These are phyloP conservation scores for Orgyia antiqua DNA, from an alignment of 2,888 invertebrate species.

Conservation along the genomic window DNA sequence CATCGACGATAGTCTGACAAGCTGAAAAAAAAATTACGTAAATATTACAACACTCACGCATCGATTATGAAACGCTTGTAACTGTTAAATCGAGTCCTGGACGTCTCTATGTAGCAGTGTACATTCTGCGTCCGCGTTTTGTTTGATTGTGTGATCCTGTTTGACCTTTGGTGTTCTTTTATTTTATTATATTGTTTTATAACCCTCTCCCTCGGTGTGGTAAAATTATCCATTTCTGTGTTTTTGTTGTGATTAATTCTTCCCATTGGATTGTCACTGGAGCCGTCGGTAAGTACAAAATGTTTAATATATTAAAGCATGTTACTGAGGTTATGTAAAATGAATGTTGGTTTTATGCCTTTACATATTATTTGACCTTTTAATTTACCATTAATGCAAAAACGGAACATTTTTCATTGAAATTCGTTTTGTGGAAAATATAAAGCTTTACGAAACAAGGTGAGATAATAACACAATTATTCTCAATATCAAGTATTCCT, in stretches of 20 bases:
- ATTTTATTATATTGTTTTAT: conserved; percentile 63
- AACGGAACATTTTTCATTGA: too few species aligned
- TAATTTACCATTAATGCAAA: too few species aligned
- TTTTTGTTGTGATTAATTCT: conserved; percentile 62
- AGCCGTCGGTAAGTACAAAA: conserved; percentile 50
- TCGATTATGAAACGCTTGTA: conserved; percentile 65
- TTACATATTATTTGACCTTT: too few species aligned
- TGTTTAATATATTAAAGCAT: too few species aligned
- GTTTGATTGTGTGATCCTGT: conserved; percentile 60
- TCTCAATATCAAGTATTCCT: too few species aligned
- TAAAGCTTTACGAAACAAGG: too few species aligned
- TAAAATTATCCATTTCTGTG: conserved; percentile 50
- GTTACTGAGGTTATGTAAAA: too few species aligned
- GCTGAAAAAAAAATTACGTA: conserved; percentile 74
- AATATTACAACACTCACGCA: conserved; percentile 73
- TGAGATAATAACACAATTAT: too few species aligned
- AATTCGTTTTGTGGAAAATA: too few species aligned
- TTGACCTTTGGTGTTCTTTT: conserved; percentile 68
- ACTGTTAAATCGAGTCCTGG: conserved; percentile 34
- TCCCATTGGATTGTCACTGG: conserved; percentile 65
- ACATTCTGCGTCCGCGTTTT: conserved; percentile 41
- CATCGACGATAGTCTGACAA: conserved; percentile 55
- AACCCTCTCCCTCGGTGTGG: conserved; percentile 53
- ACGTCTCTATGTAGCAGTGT: conserved; percentile 33
- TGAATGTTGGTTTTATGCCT: too few species aligned